Conservation (phyloP, 2,113 vertebrate species). For the Oophaga pumilio region DNA sequence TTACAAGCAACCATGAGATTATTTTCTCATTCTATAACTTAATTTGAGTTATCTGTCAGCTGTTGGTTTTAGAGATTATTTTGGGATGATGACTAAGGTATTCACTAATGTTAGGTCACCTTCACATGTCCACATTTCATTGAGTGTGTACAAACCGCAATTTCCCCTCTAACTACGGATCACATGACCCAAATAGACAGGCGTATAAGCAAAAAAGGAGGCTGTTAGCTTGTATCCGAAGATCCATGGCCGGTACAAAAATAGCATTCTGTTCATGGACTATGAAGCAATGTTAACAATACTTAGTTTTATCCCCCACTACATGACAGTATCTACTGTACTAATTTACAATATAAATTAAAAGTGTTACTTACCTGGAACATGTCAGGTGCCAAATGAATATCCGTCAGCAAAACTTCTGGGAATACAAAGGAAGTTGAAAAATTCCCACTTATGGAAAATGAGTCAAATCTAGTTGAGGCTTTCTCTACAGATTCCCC, state of each 20-base stretch:
- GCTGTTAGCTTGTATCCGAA: too few species aligned
- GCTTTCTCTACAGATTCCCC: slow-evolving; percentile 62
- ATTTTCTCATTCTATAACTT: too few species aligned
- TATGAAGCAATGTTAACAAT: neutral
- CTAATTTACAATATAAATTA: neutral
- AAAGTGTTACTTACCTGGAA: slow-evolving; percentile 67
- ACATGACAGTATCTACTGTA: neutral
- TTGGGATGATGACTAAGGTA: neutral
- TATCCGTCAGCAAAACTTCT: slow-evolving; percentile 70
- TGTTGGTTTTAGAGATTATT: neutral
- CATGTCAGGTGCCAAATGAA: slow-evolving; percentile 67
- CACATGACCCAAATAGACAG: too few species aligned
- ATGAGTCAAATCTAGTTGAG: slow-evolving; percentile 69
- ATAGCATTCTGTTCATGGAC: too few species aligned
- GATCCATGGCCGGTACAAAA: too few species aligned
- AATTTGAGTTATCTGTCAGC: neutral
- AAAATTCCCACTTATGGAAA: slow-evolving; percentile 74
- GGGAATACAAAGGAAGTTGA: slow-evolving; percentile 71
- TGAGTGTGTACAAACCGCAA: too few species aligned
- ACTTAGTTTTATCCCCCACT: neutral
- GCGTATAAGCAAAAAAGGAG: too few species aligned
- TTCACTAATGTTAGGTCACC: neutral
- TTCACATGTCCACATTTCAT: too few species aligned
- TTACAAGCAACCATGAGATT: neutral
- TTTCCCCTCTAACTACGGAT: too few species aligned